phyloP scores from a whole-genome alignment of 2,113 vertebrate genomes.

The Sinocyclocheilus rhinocerous region DNA sequence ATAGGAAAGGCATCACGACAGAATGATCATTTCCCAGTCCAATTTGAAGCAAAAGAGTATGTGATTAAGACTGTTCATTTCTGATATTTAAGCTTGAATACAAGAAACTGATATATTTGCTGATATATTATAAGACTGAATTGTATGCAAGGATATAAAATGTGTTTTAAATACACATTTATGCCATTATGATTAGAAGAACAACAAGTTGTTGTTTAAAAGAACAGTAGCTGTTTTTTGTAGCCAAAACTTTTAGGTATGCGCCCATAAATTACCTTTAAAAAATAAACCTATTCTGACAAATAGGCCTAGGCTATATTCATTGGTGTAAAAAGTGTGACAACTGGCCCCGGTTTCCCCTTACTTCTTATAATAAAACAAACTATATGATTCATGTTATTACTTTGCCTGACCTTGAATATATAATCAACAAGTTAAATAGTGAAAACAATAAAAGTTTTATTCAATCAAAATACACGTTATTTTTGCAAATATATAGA shows the following conservation, averaged over 20 bases:
- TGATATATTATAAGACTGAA: not conserved
- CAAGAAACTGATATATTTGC: no score
- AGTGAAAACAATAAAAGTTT: not conserved
- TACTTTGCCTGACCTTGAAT: not conserved
- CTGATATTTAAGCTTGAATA: not conserved
- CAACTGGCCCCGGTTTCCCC: not conserved
- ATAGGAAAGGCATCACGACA: not conserved
- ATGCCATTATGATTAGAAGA: not conserved
- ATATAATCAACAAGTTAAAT: constrained; percentile 2
- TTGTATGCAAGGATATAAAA: not conserved
- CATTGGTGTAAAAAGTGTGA: not conserved
- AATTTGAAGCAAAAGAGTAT: not conserved
- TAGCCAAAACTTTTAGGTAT: not conserved
- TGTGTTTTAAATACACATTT: not conserved
- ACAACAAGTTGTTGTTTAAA: not conserved
- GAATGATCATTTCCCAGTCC: not conserved
- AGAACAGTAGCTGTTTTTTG: not conserved
- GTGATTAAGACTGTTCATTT: not conserved
- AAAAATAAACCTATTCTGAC: not conserved
- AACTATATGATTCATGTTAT: constrained; percentile 14
- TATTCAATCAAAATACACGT: not conserved
- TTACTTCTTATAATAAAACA: constrained; percentile 2
- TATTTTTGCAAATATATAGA: constrained; percentile 34
- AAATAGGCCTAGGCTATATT: not conserved
- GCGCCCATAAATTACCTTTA: not conserved